phyloP scores from a whole-genome alignment of 2,113 vertebrate genomes.

The Muntiacus reevesi region DNA sequence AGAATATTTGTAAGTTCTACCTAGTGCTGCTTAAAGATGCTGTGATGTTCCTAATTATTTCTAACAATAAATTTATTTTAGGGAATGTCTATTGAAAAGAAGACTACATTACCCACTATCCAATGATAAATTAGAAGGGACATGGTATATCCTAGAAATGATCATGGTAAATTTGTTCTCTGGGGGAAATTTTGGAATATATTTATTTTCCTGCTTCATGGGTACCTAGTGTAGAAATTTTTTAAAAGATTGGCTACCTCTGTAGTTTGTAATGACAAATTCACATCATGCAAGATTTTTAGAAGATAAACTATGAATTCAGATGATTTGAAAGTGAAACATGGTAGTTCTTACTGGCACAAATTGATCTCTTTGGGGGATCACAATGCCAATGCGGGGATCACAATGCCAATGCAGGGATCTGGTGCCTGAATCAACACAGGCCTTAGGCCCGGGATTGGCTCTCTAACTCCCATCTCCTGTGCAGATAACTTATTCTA shows the following conservation, averaged over 20 bases:
- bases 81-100: neutral
- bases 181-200: neutral
- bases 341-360: neutral
- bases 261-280: constrained; percentile 5
- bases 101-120: neutral
- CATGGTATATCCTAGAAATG: neutral
- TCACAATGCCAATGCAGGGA: neutral
- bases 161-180: neutral
- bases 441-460: neutral
- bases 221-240: neutral
- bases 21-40: neutral
- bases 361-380: neutral
- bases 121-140: neutral
- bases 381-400: neutral
- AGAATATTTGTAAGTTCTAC: constrained; percentile 15
- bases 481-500: neutral
- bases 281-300: neutral
- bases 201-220: neutral
- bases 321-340: constrained; percentile 4
- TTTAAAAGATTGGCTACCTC: neutral
- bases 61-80: constrained; percentile 4
- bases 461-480: neutral
- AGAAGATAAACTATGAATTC: neutral
- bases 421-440: neutral
- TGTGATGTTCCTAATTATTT: constrained; percentile 19